Conservation (phyloP, 1,140 invertebrate species). For the Piezodorus guildinii region DNA sequence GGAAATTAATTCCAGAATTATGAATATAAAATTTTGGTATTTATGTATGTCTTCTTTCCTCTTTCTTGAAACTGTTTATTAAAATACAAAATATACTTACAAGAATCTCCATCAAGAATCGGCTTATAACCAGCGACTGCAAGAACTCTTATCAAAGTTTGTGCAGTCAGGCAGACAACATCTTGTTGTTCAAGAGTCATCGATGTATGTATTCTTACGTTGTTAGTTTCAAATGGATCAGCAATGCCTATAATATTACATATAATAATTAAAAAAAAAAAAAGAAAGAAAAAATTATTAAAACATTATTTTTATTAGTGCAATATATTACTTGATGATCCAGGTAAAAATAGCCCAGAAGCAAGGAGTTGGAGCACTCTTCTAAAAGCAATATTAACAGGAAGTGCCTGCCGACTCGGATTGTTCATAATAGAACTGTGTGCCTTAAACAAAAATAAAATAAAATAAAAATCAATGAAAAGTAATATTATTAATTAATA, state of each 20-base stretch:
- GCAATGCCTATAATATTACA: slow-evolving; percentile 45
- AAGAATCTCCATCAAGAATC: slow-evolving; percentile 59
- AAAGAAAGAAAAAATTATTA: background rate
- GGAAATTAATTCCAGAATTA: too few species aligned
- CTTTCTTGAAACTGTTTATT: too few species aligned
- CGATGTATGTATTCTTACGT: slow-evolving; percentile 77
- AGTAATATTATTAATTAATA: too few species aligned
- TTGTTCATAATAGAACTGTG: slow-evolving; percentile 97
- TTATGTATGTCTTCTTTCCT: too few species aligned
- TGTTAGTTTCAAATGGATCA: slow-evolving; percentile 85
- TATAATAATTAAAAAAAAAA: slow-evolving; percentile 3
- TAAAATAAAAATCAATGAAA: too few species aligned
- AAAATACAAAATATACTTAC: slow-evolving; percentile 35
- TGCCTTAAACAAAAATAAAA: slow-evolving; percentile 42
- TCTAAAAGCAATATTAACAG: slow-evolving; percentile 79
- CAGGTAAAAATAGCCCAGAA: slow-evolving; percentile 89
- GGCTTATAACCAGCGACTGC: slow-evolving; percentile 85
- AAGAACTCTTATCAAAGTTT: slow-evolving; percentile 77
- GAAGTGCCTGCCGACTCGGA: slow-evolving; percentile 78
- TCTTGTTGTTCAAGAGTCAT: slow-evolving; percentile 93
- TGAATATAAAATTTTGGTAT: too few species aligned
- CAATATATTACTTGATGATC: slow-evolving; percentile 62
- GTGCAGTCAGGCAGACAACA: slow-evolving; percentile 80
- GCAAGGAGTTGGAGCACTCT: slow-evolving; percentile 80
- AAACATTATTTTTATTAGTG: background rate